Conservation (phyloP, 2,797 vertebrate species). For the Etheostoma nigrum region DNA sequence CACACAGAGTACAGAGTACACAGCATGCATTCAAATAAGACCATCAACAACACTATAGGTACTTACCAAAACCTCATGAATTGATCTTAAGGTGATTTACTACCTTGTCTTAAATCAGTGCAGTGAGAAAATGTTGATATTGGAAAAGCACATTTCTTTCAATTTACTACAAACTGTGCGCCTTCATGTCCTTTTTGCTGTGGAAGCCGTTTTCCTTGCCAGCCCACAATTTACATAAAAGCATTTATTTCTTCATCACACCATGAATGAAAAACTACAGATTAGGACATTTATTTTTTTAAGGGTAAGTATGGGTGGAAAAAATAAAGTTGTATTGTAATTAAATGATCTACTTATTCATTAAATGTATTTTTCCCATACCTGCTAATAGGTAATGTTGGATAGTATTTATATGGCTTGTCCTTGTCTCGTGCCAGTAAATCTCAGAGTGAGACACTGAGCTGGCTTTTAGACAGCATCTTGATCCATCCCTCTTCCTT, state of each 20-base stretch:
- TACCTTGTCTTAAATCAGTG: slow-evolving; percentile 55
- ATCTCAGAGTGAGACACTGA: slow-evolving; percentile 54
- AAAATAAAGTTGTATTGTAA: slow-evolving; percentile 64
- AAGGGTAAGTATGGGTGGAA: slow-evolving; percentile 54
- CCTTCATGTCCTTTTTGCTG: slow-evolving; percentile 53
- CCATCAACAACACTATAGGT: slow-evolving; percentile 20
- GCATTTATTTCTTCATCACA: slow-evolving; percentile 68
- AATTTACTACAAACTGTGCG: slow-evolving; percentile 60
- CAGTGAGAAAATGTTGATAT: slow-evolving; percentile 62
- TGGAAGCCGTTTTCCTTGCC: slow-evolving; percentile 46
- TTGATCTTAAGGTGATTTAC: slow-evolving; percentile 61
- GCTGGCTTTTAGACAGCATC: slow-evolving; percentile 58
- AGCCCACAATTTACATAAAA: slow-evolving; percentile 67
- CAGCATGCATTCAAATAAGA: slow-evolving; percentile 11
- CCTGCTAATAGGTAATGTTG: slow-evolving; percentile 69
- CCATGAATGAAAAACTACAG: slow-evolving; percentile 64
- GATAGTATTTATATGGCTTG: slow-evolving; percentile 68
- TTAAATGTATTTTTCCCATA: slow-evolving; percentile 71
- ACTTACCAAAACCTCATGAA: slow-evolving; percentile 33
- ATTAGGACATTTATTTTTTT: slow-evolving; percentile 60
- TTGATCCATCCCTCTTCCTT: slow-evolving; percentile 32
- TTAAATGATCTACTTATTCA: slow-evolving; percentile 70
- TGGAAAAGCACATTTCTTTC: slow-evolving; percentile 66
- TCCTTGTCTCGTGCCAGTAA: slow-evolving; percentile 52
- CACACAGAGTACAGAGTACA: neutral